Percentiles rank a stretch among this genome's conserved stretches.
These are phyloP conservation scores for Amorpha juglandis DNA, from an alignment of 2,888 invertebrate genomes.

Conservation along the genomic window DNA sequence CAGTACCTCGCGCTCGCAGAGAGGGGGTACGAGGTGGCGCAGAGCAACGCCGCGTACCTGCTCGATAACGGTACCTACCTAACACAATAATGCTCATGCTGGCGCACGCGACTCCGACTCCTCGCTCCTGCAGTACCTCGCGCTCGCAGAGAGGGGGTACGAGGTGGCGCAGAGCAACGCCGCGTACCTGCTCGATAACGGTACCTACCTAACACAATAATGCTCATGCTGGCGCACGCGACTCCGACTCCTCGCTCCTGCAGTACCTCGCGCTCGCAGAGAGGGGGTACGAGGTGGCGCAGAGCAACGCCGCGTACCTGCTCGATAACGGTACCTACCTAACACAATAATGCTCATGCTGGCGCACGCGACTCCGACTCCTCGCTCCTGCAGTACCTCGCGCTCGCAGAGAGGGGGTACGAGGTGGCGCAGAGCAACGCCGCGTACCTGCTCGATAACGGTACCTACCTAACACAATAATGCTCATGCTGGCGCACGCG, in stretches of 20 bases:
- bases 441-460: constrained; percentile 96
- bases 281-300: constrained; percentile 98
- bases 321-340: no score
- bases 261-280: constrained; percentile 97
- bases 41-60: constrained; percentile 97
- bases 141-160: constrained; percentile 97
- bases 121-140: constrained; percentile 94
- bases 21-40: constrained; percentile 98
- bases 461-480: no score
- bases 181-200: constrained; percentile 96
- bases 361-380: constrained; percentile 92
- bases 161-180: constrained; percentile 99
- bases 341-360: no score
- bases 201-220: no score
- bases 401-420: constrained; percentile 97
- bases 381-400: constrained; percentile 94
- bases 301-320: constrained; percentile 97
- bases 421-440: constrained; percentile 99
- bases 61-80: no score
- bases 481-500: constrained; percentile 96
- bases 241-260: constrained; percentile 91
- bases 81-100: no score
- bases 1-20: constrained; percentile 97
- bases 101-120: constrained; percentile 92
- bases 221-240: constrained; percentile 96